Evolutionary conservation across 1,140 invertebrate genomes (phyloP), one percentile per base, ranked within the genome.

Genomic region (Maconellicoccus hirsutus): DNA sequence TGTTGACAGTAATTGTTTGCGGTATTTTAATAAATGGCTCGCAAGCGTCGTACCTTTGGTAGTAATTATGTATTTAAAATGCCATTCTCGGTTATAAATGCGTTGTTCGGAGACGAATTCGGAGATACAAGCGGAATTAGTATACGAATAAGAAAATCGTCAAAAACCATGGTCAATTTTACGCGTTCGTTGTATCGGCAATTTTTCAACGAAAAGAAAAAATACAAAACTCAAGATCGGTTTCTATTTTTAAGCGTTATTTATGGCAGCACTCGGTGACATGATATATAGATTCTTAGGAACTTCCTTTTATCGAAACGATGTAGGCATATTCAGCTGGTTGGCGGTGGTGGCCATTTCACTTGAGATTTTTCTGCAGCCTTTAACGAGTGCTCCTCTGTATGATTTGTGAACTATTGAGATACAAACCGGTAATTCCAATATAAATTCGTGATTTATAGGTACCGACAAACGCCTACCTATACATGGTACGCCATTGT

Each of bases 191-290:
- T 33, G 29, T 33, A 33, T 33, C 29, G 29, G 42, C 16, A 19
- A 16, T 52, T 52, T 52, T 19, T 52, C 6, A 19, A 16, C 2
- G 12, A 52, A 16, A 33, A 16, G n/a, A 52, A 52, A 52, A 52
- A 52, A 8, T 52, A 52, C 16, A 52, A 52, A 52, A 52, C 42
- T 52, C 16, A 3, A 52, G 42, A 52, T 52, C 42, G 42, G 42
- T 52, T 52, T 52, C 42, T 52, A 52, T 52, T 52, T 52, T 52
- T 52, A 52, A 52, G 42, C 42, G 42, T 52, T 52, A 52, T 52
- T 52, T 52, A 52, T 52, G 42, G 42, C 42, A 14, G 42, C n/a
- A 52, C 42, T 52, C 42, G 16, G 42, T 52, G 42, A 52, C 42
- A 52, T 52, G 42, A 52, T 52, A 52, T 52, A 52, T 52, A 52